A percentile compares a stretch with the other conserved stretches of the same genome.
Evolutionary conservation across 2,113 vertebrate genomes (phyloP).

Genomic region (Sula dactylatra): DNA sequence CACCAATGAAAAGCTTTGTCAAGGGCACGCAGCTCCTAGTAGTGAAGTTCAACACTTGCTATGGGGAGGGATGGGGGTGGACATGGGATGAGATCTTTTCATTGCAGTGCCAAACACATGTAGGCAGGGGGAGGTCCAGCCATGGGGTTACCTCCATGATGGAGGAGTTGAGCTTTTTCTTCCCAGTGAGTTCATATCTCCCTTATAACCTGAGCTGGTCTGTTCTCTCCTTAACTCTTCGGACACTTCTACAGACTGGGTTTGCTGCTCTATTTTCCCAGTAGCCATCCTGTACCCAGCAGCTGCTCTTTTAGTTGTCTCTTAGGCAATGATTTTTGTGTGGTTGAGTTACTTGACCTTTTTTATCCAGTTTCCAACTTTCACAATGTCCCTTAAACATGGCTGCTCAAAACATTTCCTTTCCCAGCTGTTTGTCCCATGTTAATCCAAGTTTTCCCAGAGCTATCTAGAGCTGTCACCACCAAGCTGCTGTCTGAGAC

Average conservation of each 20-base stretch:
- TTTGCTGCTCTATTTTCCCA: not conserved
- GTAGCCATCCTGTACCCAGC: not conserved
- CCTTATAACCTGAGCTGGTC: not conserved
- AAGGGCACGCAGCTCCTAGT: not conserved
- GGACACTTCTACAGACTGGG: not conserved
- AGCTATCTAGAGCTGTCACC: not conserved
- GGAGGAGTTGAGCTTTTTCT: not conserved
- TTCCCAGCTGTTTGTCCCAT: not conserved
- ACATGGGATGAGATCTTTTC: accelerated
- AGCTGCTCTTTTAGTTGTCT: not conserved
- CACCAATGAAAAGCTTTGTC: not conserved
- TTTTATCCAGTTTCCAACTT: not conserved
- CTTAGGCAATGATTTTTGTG: not conserved
- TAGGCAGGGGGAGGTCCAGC: not conserved
- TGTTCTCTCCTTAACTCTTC: not conserved
- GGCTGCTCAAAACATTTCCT: not conserved
- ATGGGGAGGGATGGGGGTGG: not conserved
- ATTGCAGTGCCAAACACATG: accelerated
- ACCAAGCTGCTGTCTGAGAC: not conserved
- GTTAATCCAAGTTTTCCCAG: not conserved
- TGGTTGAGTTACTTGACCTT: not conserved
- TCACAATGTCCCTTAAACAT: accelerated
- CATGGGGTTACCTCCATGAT: not conserved
- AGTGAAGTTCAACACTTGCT: not conserved
- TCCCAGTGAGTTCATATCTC: not conserved